A percentile compares a stretch with the other conserved stretches of the same genome.
Evolutionary conservation across 2,888 invertebrate genomes (phyloP).

Genomic region (Nephrocerus scutellatus): DNA sequence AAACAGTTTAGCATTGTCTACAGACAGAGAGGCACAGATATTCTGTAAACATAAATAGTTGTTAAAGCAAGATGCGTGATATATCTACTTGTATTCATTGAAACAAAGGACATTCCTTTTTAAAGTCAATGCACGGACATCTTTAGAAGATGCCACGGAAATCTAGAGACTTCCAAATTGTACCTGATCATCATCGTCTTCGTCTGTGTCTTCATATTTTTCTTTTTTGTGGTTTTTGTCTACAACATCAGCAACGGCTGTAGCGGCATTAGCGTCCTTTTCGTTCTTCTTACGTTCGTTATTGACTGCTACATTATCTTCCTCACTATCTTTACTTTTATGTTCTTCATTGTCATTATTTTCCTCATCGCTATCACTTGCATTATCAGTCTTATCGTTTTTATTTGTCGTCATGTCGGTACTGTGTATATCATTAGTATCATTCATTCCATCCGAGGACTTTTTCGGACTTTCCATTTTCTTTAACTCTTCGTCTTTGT

Average conservation of each 20-base stretch:
- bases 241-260: slow-evolving; percentile 23
- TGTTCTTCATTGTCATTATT: slow-evolving; percentile 12
- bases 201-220: slow-evolving; percentile 15
- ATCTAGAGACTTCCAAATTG: slow-evolving; percentile 45
- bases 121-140: too few species aligned
- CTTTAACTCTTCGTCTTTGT: slow-evolving; percentile 1
- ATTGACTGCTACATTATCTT: slow-evolving; percentile 5
- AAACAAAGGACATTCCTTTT: too few species aligned
- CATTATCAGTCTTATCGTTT: not conserved
- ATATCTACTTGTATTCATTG: too few species aligned
- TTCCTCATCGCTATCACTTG: slow-evolving; percentile 4
- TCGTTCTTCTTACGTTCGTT: slow-evolving; percentile 4
- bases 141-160: not conserved
- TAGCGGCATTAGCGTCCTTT: slow-evolving; percentile 7
- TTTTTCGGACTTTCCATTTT: too few species aligned
- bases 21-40: too few species aligned
- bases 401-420: too few species aligned
- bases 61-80: too few species aligned
- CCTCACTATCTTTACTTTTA: slow-evolving; percentile 5
- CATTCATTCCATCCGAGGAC: too few species aligned
- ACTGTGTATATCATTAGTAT: too few species aligned
- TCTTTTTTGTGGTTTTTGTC: too few species aligned
- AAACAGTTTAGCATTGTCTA: too few species aligned
- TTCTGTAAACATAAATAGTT: too few species aligned
- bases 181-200: slow-evolving; percentile 46